Conservation (phyloP, 2,113 vertebrate species). For the Leucopsar rothschildi region DNA sequence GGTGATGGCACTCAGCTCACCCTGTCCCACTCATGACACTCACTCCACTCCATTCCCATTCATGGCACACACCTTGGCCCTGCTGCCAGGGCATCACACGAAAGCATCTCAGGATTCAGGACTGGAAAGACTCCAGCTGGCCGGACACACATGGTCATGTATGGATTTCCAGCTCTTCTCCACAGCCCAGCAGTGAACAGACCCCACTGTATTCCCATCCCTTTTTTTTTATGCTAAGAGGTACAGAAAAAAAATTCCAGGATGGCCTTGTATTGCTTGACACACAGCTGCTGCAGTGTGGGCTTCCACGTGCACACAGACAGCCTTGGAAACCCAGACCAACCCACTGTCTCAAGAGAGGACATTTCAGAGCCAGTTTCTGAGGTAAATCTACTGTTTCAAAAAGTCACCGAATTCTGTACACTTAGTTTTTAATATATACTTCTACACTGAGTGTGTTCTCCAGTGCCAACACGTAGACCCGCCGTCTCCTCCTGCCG, state of each 20-base stretch:
- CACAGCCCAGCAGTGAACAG: not conserved
- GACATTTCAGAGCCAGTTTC: constrained; percentile 73
- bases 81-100: not conserved
- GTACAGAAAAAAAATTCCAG: constrained; percentile 1
- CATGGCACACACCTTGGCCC: not conserved
- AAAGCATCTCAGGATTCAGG: not conserved
- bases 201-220: not conserved
- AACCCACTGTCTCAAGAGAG: constrained; percentile 45
- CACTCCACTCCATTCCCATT: not conserved
- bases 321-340: not conserved
- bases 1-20: not conserved
- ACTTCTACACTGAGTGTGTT: constrained; percentile 45
- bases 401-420: constrained; percentile 65
- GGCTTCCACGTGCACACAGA: constrained; percentile 13
- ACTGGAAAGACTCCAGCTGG: not conserved
- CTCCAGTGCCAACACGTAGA: constrained; percentile 52
- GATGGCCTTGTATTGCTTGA: constrained; percentile 70
- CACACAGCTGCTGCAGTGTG: constrained; percentile 29
- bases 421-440: constrained; percentile 56
- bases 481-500: not conserved
- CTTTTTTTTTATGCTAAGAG: not conserved
- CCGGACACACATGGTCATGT: not conserved
- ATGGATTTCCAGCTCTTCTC: not conserved
- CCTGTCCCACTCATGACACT: not conserved
- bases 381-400: constrained; percentile 86